phyloP scores from a whole-genome alignment of 2,113 vertebrate genomes.

The Malaclemys terrapin region DNA sequence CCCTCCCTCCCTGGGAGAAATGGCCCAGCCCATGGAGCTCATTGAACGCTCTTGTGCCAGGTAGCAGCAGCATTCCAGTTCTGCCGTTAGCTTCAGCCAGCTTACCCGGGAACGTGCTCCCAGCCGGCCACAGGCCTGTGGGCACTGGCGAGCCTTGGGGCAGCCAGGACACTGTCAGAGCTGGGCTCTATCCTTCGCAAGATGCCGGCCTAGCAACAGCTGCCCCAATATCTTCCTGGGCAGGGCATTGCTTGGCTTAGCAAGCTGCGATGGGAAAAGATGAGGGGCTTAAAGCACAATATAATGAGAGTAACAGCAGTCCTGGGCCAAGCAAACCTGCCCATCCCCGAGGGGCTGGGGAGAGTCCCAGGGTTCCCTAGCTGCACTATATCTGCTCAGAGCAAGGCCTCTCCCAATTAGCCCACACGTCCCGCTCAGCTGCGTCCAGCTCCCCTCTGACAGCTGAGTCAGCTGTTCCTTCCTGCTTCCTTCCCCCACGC shows the following conservation, averaged over 20 bases:
- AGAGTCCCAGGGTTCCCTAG: no score
- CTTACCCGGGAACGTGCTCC: no score
- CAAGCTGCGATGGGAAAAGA: neutral
- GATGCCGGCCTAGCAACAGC: neutral
- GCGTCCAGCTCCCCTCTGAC: neutral
- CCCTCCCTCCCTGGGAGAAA: no score
- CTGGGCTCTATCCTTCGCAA: no score
- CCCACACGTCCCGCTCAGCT: neutral
- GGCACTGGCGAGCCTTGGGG: no score
- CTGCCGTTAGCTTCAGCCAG: no score
- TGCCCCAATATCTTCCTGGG: neutral
- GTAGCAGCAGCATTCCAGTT: no score
- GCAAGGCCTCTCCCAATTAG: neutral
- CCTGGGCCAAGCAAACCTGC: neutral
- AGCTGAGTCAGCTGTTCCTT: neutral
- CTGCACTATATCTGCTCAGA: neutral
- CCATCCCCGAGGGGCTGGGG: neutral
- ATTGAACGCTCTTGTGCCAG: no score
- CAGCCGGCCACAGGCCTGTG: neutral
- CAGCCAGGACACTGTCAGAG: neutral
- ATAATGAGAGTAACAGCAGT: no score
- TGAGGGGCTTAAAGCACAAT: neutral
- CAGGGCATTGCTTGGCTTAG: neutral
- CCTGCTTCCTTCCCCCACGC: neutral
- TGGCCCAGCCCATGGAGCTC: no score